Evolutionary conservation across 2,888 invertebrate species (phyloP), one percentile per base, ranked within the genome.

Genomic region (Sarcophaga caerulescens): DNA sequence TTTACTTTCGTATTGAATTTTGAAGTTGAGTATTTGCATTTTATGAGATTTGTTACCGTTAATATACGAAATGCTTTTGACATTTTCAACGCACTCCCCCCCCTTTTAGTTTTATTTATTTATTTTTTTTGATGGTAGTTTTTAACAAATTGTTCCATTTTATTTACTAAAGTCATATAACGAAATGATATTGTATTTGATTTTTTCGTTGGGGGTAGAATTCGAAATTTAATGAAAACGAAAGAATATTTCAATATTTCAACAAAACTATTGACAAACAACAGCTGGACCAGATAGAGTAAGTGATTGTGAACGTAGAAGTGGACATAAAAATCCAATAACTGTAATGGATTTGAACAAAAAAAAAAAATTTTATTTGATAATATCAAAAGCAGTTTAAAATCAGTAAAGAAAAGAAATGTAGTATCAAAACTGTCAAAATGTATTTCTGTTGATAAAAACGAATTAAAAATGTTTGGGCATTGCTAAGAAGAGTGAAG

Each of bases 1-100:
- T 52, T 14, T 17, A 52, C 52, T 52, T 52, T 52, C 35, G 35
- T 35, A 35, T 10, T 2, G 10, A 10, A 35, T 35, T 35, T 35
- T 35, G 35, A 35, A 6, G 35, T 47, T 47, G 11, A 47, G 47
- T 47, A 47, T 52, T 52, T 52, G 10, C 47, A 69, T 4, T 79
- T 57, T 63, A 57, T 65, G 17, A 65, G 79, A 71, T 71, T 71
- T 79, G 57, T 21, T 79, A 71, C 19, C 19, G 63, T 57, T 79
- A n/a, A 44, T 71, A 63, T n/a, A 70, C 1, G 11, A 70, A 71
- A 59, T 59, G 35, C 14, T 63, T 71, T 52, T 71, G 52, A 21
- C 57, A 79, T 57, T 65, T 79, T 17, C n/a, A n/a, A n/a, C n/a
- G n/a, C n/a, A n/a, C 17, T 3, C 17, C 17, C 17, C 35, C 17